Conservation (phyloP, 2,797 vertebrate genomes). For the Rhincodon typus region DNA sequence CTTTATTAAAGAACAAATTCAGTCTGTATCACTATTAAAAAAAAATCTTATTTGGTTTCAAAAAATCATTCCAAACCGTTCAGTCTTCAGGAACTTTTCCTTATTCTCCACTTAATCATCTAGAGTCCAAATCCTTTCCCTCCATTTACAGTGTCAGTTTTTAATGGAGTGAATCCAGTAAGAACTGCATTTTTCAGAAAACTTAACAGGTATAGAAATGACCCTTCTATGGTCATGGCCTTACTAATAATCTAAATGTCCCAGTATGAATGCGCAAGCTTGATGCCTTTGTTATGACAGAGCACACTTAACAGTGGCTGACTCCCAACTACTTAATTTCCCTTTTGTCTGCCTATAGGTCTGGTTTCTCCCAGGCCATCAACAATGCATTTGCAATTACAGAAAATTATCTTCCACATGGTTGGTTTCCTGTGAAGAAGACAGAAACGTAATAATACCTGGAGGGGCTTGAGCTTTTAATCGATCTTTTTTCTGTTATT, state of each 20-base stretch:
- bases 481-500: background rate
- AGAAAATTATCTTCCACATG: background rate
- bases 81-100: background rate
- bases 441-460: background rate
- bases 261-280: background rate
- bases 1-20: background rate
- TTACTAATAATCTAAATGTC: background rate
- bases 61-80: background rate
- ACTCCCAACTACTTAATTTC: slow-evolving; percentile 13
- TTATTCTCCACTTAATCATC: background rate
- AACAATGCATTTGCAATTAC: background rate
- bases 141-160: background rate
- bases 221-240: background rate
- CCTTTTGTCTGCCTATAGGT: background rate
- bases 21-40: background rate
- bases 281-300: background rate
- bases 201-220: slow-evolving; percentile 7
- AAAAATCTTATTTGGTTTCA: background rate
- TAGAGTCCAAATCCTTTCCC: background rate
- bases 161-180: background rate
- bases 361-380: background rate
- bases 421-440: background rate
- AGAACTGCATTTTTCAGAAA: background rate
- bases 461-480: background rate
- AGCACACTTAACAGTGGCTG: background rate